Base-by-base conservation (phyloP, 2,888 invertebrate genomes). In the Argynnis bischoffii region DNA sequence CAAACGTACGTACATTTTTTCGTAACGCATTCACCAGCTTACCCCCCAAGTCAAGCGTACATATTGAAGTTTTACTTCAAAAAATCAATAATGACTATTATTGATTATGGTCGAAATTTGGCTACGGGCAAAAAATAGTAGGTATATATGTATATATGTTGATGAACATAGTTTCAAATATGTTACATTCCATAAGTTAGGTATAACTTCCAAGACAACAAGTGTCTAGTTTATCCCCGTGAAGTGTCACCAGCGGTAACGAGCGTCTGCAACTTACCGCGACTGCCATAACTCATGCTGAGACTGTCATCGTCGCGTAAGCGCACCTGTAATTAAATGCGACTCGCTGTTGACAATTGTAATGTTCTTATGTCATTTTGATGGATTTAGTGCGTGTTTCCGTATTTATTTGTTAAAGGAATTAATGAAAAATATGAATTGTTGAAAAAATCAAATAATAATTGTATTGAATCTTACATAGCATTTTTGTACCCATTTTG, bases 281-380 rank as follows among this genome's bases (percentile, higher is more conserved):
- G 51, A 54, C 41, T 59, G 47, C 31, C 53, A 66, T 63, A 61
- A 67, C 55, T 63, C 67, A 56, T 55, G 14, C 55, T 18, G 18
- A 16, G 15, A 46, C 56, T 67, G 67, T 63, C 69, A 51, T 51
- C 63, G 3, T 55, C 55, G 51, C 56, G 69, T 56, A 69, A 66
- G 55, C 63, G 63, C 60, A 71, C 63, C 64, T 66, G 69, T 66
- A 71, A 66, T 69, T 69, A 64, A 67, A 70, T 63, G 57, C 41
- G 64, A 64, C 61, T 56, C 61, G 56, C 61, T 41, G 55, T 26
- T 63, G 53, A 67, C 64, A 65, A 67, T 53, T 55, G 31, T 55
- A 64, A 41, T 54, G 54, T 54, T 55, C 31, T 16, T 15, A 54
- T 47, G 55, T 55, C 31, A 48, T 47, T 54, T 55, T 64, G 63